Evolutionary conservation across 2,113 vertebrate species (phyloP), one percentile per base, ranked within the genome.

Genomic region (Leptodactylus fuscus): DNA sequence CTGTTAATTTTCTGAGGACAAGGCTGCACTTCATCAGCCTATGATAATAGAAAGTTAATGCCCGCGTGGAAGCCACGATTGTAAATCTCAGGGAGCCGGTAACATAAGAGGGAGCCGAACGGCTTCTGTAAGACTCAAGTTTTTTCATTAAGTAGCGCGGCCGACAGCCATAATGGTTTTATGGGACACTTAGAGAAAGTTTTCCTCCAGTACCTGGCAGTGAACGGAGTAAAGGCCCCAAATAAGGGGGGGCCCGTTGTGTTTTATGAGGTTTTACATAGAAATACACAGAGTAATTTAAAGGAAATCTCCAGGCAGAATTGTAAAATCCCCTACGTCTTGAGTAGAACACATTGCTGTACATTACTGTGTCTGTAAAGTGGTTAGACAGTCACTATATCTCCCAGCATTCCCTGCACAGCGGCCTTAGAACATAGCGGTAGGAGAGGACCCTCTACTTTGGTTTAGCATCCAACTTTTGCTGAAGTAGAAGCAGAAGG

Each of bases 1-100:
- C 29, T 32, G 27, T 82, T 69, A 29, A 70, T 71, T 70, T 82
- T 49, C 60, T 24, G 49, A 44, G 46, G 81, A 82, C 81, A 82
- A 55, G 48, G 67, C 48, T 53, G 49, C 65, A 55, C 65, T 73
- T 58, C 67, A 73, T 82, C 67, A 73, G 20, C 15, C 70, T 12
- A 24, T 58, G 32, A 82, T 82, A 69, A 81, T 49, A 69, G 79
- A 29, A 22, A 16, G 27, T 18, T n/a, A 41, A 34, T 51, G 27
- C 27, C 29, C 27, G 58, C 22, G 22, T 41, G 36, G 65, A 71
- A 49, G 27, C 12, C n/a, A 46, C 48, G 6, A 20, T 1, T 71
- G 49, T 82, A 82, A 53, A 82, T 82, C 48, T 82, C 81, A 2
- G 15, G 4, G 10, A 49, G 74, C 36, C 36, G 3, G 22, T 24